Evolutionary conservation across 2,888 invertebrate genomes (phyloP).

Genomic region (Anarsia innoxiella): DNA sequence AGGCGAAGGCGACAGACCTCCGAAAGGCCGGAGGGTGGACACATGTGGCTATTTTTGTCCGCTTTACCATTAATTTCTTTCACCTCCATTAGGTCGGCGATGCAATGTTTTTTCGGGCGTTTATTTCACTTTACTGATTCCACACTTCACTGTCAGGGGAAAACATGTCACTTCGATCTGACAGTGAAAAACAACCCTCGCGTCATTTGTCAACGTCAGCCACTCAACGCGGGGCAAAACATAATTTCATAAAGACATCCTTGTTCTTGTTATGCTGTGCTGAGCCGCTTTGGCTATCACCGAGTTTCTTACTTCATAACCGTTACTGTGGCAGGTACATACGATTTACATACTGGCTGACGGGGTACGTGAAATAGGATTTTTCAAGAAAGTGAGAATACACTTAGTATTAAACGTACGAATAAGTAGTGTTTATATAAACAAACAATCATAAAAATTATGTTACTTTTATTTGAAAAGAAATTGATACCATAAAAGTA

Average conservation of each 20-base stretch:
- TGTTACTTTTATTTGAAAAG: too few relatives aligned
- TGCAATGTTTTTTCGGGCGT: conserved; percentile 32
- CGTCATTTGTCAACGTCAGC: conserved; percentile 70
- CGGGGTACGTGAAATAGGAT: neutral
- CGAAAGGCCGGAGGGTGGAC: too few relatives aligned
- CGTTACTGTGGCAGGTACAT: too few relatives aligned
- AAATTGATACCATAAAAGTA: too few relatives aligned
- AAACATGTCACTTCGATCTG: conserved; percentile 69
- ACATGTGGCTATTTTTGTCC: neutral
- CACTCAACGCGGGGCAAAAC: conserved; percentile 61
- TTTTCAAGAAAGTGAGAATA: too few relatives aligned
- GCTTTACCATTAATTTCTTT: conserved; percentile 6
- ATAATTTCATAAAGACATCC: conserved; percentile 71
- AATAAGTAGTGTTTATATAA: too few relatives aligned
- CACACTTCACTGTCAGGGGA: conserved; percentile 54
- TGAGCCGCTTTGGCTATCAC: conserved; percentile 39
- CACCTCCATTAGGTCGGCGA: conserved; percentile 25
- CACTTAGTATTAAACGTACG: neutral
- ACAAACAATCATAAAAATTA: too few relatives aligned
- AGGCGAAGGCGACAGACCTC: too few relatives aligned
- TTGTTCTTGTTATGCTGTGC: conserved; percentile 56
- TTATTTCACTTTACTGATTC: conserved; percentile 58
- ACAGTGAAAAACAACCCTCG: conserved; percentile 67
- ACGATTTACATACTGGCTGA: too few relatives aligned
- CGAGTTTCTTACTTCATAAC: conserved; percentile 38